phyloP scores from a whole-genome alignment of 2,797 vertebrate species.

The Pelochelys cantorii region DNA sequence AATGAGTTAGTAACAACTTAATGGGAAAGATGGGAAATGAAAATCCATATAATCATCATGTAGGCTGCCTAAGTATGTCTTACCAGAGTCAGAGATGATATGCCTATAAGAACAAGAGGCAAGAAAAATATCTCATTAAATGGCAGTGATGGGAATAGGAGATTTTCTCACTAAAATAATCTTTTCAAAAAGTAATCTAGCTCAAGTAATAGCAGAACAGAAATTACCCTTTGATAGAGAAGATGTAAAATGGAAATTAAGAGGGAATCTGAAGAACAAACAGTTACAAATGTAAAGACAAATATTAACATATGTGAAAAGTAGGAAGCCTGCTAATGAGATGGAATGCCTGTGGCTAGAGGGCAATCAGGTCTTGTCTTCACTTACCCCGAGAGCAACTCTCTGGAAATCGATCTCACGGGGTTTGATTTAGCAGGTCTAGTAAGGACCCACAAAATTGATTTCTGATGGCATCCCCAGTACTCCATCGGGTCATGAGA shows the following conservation, averaged over 20 bases:
- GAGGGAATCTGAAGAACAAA: conserved; percentile 31
- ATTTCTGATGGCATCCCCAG: too few relatives aligned
- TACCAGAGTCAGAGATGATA: background rate
- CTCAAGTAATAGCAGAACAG: background rate
- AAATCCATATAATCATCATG: background rate
- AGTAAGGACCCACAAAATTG: too few relatives aligned
- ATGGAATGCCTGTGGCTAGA: background rate
- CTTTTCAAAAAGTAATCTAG: background rate
- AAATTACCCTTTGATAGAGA: background rate
- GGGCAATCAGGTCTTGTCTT: background rate
- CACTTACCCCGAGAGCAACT: too few relatives aligned
- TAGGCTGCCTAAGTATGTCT: background rate
- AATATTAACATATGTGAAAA: background rate
- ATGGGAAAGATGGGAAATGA: conserved; percentile 19
- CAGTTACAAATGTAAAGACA: background rate
- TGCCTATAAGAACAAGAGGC: background rate
- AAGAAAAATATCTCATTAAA: conserved; percentile 6
- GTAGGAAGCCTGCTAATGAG: background rate
- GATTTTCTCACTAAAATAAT: background rate
- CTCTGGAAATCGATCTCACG: too few relatives aligned
- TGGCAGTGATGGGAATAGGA: background rate
- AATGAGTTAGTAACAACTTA: background rate
- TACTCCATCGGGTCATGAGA: too few relatives aligned
- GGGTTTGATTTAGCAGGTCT: too few relatives aligned
- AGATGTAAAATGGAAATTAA: conserved; percentile 3